Conservation (phyloP, 2,888 invertebrate genomes). For the Lepidocyrtoides sp. region DNA sequence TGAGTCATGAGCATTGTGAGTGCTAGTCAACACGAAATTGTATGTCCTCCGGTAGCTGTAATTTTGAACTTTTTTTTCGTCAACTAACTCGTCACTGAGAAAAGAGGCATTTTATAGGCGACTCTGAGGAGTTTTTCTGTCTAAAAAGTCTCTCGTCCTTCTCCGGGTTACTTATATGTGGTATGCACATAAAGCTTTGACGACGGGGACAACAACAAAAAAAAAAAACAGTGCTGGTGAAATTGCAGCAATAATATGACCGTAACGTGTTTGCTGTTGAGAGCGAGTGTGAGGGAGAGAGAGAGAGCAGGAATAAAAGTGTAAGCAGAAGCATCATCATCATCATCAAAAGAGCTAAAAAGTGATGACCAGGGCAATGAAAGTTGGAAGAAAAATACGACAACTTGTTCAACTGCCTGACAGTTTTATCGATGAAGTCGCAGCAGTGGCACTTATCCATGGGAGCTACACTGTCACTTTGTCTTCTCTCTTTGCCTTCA, state of each 20-base stretch:
- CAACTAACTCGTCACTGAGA: slow-evolving; percentile 57
- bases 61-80: slow-evolving; percentile 61
- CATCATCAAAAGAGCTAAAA: slow-evolving; percentile 60
- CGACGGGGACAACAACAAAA: slow-evolving; percentile 46
- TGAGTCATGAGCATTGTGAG: slow-evolving; percentile 44
- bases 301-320: slow-evolving; percentile 10
- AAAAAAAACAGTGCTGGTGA: slow-evolving; percentile 41
- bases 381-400: slow-evolving; percentile 74
- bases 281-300: neutral
- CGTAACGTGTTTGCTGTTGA: slow-evolving; percentile 5
- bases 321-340: slow-evolving; percentile 48
- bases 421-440: slow-evolving; percentile 79
- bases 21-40: slow-evolving; percentile 72
- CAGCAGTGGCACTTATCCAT: slow-evolving; percentile 77
- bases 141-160: slow-evolving; percentile 9
- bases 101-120: slow-evolving; percentile 32
- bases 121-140: slow-evolving; percentile 53
- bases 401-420: slow-evolving; percentile 75
- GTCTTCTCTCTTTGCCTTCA: slow-evolving; percentile 19
- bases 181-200: slow-evolving; percentile 52
- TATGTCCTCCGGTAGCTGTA: slow-evolving; percentile 71
- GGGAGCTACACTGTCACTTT: slow-evolving; percentile 69
- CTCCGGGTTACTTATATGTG: slow-evolving; percentile 11
- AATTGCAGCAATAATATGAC: slow-evolving; percentile 12
- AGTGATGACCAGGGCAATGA: slow-evolving; percentile 76